A percentile compares a stretch with the other conserved stretches of the same genome.
Evolutionary conservation across 2,113 vertebrate genomes (phyloP).

Genomic region (Otolemur garnettii): DNA sequence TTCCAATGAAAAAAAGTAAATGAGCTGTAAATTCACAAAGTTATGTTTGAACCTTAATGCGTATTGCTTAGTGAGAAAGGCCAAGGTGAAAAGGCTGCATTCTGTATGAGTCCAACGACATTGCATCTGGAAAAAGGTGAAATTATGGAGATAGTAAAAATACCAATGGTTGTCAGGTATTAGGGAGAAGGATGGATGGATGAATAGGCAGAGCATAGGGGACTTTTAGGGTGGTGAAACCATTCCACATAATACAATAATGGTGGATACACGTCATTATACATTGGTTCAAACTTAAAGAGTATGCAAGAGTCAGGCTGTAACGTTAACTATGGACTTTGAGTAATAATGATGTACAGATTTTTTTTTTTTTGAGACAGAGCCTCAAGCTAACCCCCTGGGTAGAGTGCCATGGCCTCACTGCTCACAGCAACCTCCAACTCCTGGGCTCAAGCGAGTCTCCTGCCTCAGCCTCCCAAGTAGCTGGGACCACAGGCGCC

Average conservation of each 20-base stretch:
- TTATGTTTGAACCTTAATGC: background rate
- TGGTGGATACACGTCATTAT: background rate
- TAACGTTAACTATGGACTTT: background rate
- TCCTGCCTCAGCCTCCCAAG: too few relatives aligned
- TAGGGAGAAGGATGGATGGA: background rate
- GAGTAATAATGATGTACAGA: background rate
- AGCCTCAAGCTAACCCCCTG: too few relatives aligned
- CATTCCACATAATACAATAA: background rate
- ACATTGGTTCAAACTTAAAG: background rate
- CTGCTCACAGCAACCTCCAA: too few relatives aligned
- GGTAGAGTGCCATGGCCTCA: too few relatives aligned
- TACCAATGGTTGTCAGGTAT: background rate
- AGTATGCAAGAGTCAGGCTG: background rate
- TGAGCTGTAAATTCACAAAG: background rate
- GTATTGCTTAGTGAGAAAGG: background rate
- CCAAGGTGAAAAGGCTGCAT: background rate
- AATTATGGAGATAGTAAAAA: background rate
- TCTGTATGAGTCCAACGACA: background rate
- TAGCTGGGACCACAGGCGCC: too few relatives aligned
- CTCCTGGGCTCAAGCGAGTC: too few relatives aligned
- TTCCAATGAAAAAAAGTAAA: background rate
- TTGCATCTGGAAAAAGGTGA: background rate
- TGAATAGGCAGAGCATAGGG: background rate
- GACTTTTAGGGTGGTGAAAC: background rate
- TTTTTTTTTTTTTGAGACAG: too few relatives aligned